phyloP scores from a whole-genome alignment of 2,113 vertebrate genomes.

The Engystomops pustulosus region DNA sequence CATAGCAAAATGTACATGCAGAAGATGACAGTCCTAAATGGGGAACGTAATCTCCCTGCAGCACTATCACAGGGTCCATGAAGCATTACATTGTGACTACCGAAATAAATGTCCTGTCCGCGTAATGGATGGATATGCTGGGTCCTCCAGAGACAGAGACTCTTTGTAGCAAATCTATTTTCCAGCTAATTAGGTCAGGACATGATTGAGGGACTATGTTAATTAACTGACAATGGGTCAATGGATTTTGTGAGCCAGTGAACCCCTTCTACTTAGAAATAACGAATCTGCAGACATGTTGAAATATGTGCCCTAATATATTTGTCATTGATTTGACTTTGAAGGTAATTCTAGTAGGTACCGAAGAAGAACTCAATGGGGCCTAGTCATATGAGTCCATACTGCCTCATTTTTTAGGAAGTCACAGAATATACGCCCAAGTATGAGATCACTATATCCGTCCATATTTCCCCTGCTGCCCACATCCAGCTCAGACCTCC shows the following conservation, averaged over 20 bases:
- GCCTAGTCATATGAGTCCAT: too few species aligned
- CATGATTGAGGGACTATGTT: background rate
- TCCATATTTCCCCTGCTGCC: background rate
- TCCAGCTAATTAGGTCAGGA: background rate
- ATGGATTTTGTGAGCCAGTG: background rate
- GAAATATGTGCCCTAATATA: background rate
- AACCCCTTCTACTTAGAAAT: background rate
- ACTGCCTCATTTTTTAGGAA: too few species aligned
- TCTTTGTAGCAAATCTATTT: background rate
- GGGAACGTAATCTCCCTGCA: background rate
- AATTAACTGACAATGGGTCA: background rate
- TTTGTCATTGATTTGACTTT: background rate
- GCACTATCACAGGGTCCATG: background rate
- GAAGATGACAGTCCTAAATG: background rate
- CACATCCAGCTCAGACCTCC: conserved; percentile 26
- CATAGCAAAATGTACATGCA: background rate
- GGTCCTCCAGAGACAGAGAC: background rate
- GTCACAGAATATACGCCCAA: too few species aligned
- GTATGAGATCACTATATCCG: too few species aligned
- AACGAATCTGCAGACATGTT: background rate
- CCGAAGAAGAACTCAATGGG: background rate
- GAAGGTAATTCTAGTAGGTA: background rate
- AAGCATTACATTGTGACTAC: background rate
- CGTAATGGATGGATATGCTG: background rate
- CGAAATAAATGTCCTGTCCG: background rate